Evolutionary conservation across 2,888 invertebrate genomes (phyloP).

Genomic region (Cecidostiba fungosa): DNA sequence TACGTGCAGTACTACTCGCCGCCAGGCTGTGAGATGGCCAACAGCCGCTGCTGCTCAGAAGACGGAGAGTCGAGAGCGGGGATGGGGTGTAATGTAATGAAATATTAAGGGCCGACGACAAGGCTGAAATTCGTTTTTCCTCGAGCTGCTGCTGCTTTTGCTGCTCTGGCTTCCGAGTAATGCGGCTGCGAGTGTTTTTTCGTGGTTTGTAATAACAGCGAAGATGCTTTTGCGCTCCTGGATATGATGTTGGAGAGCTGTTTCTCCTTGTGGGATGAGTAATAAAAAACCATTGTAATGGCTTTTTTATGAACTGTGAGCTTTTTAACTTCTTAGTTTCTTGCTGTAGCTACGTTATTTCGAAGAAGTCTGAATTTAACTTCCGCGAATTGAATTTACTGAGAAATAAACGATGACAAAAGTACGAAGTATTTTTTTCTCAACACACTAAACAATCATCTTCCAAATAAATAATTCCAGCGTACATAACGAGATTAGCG

Average conservation of each 20-base stretch:
- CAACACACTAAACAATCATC: too few relatives aligned
- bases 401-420: too few relatives aligned
- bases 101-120: conserved; percentile 54
- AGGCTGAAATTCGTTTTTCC: conserved; percentile 38
- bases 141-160: conserved; percentile 10
- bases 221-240: neutral
- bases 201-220: conserved; percentile 29
- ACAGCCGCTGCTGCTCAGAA: neutral
- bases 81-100: conserved; percentile 49
- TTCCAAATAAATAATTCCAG: neutral
- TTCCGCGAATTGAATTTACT: too few relatives aligned
- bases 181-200: conserved; percentile 24
- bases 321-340: too few relatives aligned
- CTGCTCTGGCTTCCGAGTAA: neutral
- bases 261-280: neutral
- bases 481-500: neutral
- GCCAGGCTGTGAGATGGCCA: conserved; percentile 61
- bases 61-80: neutral
- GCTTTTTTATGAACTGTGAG: neutral
- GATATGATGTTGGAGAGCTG: neutral
- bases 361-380: too few relatives aligned
- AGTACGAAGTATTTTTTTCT: too few relatives aligned
- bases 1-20: conserved; percentile 53
- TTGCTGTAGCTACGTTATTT: too few relatives aligned
- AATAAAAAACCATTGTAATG: neutral